Evolutionary conservation across 35 echinoderm and acorn worm species (phyloP).

Genomic region (Acanthaster planci): DNA sequence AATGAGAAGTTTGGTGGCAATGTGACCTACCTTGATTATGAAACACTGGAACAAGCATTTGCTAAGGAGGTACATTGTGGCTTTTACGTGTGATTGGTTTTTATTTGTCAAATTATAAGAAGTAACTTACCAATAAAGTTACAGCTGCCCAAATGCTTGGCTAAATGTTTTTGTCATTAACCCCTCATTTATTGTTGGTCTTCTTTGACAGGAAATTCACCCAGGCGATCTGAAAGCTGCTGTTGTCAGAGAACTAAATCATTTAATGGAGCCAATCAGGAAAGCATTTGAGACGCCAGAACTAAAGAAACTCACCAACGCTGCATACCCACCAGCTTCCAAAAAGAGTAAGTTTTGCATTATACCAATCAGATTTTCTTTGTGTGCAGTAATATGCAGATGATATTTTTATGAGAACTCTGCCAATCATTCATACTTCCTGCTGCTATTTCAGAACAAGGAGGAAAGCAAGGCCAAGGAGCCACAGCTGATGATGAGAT

Average conservation of each 20-base stretch:
- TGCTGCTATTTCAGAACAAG: conserved; percentile 43
- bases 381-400: no score
- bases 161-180: no score
- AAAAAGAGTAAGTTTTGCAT: conserved; percentile 93
- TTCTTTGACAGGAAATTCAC: conserved; percentile 73
- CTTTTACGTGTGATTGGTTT: no score
- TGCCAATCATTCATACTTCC: no score
- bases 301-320: conserved; percentile 71
- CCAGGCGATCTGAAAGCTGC: conserved; percentile 89
- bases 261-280: conserved; percentile 86
- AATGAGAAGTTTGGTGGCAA: conserved; percentile 84
- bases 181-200: neutral
- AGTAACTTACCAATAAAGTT: no score
- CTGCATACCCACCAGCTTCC: conserved; percentile 80
- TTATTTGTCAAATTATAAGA: no score
- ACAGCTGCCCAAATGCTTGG: no score
- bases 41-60: conserved; percentile 86
- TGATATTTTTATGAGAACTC: no score
- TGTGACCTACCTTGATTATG: conserved; percentile 56
- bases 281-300: conserved; percentile 79
- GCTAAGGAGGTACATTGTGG: conserved; percentile 66
- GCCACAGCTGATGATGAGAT: conserved; percentile 53
- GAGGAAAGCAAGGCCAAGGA: conserved; percentile 29
- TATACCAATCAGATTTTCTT: no score
- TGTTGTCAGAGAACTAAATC: conserved; percentile 75